Base-by-base conservation (phyloP, 1,140 invertebrate genomes). In the Drosophila kikkawai region DNA sequence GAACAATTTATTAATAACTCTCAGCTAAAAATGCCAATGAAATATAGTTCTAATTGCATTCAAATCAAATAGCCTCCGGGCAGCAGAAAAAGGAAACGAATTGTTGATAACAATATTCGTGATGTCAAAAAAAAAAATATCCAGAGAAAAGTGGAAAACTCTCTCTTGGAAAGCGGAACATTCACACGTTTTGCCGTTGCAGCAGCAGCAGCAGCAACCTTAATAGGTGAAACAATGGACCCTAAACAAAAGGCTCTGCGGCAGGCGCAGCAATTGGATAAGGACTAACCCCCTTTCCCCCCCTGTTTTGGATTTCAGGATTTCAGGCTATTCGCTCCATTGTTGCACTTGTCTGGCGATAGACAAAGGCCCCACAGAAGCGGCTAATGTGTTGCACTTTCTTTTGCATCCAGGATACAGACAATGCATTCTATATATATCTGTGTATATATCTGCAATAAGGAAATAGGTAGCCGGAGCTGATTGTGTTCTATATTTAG, bases 371-470 rank as follows among this genome's bases (percentile, higher is more conserved):
- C 55, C 36, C 60, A 69, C 68, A 77, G 76, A 44, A 55, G 53
- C 83, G 73, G 84, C 73, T 88, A 88, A 87, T 88, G 80, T 80
- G 80, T 80, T 88, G 80, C 78, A 83, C 68, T 82, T 74, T 87
- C 67, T 58, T 75, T 45, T 19, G 42, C 53, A 36, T 32, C 17
- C 64, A 57, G 75, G 75, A 78, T 15, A 26, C 36, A 58, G 45
- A 79, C 75, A 79, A 79, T 79, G 66, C 47, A n/a, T 51, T 17
- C n/a, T 53, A 12, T 53, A 12, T 22, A 7, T 34, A 55, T 22
- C 22, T 26, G 26, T 29, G 4, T 29, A 55, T 55, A 22, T 37
- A 44, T 22, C 39, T 77, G 66, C 75, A 79, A 50, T 67, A 69
- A 75, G 69, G 55, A 69, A 66, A 71, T 59, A 41, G 58, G 42